Conservation (phyloP, 1,140 invertebrate genomes). For the Drosophila takahashii region DNA sequence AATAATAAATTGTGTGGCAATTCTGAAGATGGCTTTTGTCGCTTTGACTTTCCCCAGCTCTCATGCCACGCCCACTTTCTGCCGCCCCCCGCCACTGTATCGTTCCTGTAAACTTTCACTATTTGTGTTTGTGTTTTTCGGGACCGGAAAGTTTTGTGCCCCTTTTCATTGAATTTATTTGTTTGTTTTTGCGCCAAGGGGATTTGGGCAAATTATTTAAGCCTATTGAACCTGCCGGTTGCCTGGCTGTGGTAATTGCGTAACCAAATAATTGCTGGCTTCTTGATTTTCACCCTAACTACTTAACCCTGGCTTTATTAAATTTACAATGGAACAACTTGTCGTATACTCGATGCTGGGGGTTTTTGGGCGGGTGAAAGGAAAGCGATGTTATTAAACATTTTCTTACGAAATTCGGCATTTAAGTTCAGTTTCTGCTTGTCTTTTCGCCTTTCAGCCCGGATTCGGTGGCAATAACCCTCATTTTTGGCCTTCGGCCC, state of each 20-base stretch:
- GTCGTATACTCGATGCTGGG: constrained; percentile 44
- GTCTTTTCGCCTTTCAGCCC: constrained; percentile 12
- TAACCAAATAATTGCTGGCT: constrained; percentile 71
- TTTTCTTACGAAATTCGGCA: constrained; percentile 9
- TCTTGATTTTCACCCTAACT: constrained; percentile 53
- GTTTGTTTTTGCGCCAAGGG: constrained; percentile 65
- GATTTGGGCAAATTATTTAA: constrained; percentile 59
- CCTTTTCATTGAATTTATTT: constrained; percentile 79
- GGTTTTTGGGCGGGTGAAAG: neutral
- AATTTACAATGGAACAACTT: constrained; percentile 62
- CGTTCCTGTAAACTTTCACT: constrained; percentile 64
- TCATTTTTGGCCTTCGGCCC: constrained; percentile 41
- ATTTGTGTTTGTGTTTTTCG: constrained; percentile 64
- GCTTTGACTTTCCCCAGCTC: constrained; percentile 23
- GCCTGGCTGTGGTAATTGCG: constrained; percentile 65
- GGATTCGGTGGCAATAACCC: constrained; percentile 24
- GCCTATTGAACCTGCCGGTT: constrained; percentile 56
- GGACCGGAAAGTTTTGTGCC: constrained; percentile 58
- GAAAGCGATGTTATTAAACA: constrained; percentile 36
- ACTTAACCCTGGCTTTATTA: constrained; percentile 53
- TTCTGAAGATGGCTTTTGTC: constrained; percentile 43
- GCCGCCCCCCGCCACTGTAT: constrained; percentile 26
- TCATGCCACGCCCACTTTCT: neutral
- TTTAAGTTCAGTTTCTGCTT: constrained; percentile 19
- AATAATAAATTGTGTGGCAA: constrained; percentile 77